Base-by-base conservation (phyloP, 2,113 vertebrate species). In the Passer montanus region DNA sequence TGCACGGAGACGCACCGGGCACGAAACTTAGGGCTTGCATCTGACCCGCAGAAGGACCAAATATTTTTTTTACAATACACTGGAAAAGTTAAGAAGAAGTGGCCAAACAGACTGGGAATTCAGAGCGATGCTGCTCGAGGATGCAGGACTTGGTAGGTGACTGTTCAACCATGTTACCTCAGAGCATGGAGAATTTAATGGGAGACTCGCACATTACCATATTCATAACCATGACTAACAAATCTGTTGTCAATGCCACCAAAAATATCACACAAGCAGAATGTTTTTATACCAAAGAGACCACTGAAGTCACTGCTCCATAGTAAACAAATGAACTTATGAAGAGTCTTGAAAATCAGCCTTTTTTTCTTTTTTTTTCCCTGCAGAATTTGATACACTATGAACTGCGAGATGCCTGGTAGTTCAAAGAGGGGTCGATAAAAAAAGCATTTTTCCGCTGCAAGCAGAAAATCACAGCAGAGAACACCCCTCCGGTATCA, bases 1-100 rank as follows among this genome's bases (percentile, higher is more conserved):
- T 72, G 92, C 85, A 88, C 93, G 67, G 87, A 87, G 94, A 68
- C 82, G 85, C 66, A 92, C 87, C 75, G 72, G 80, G 80, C 91
- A 85, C 76, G 78, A 80, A 73, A 96, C 94, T 96, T 91, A 20
- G 53, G 87, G 91, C 64, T 55, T 68, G 6, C 39, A 67, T 89
- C 77, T 87, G 52, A 49, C 87, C 73, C 59, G 17, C 80, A 73
- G n/a, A 33, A 75, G 92, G 68, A 84, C 44, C 43, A 86, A 94
- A 15, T 87, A 52, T 84, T 92, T 75, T 75, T 44, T 70, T 27
- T 13, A 64, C 66, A 70, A 47, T 14, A 50, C n/a, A 62, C 28
- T 37, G 68, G 83, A 72, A 97, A 98, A 96, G 90, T 97, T 96
- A 74, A 68, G 83, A 66, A 87, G 63, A 80, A 92, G 77, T 39